Evolutionary conservation across 2,113 vertebrate genomes (phyloP).

Genomic region (Merops nubicus): DNA sequence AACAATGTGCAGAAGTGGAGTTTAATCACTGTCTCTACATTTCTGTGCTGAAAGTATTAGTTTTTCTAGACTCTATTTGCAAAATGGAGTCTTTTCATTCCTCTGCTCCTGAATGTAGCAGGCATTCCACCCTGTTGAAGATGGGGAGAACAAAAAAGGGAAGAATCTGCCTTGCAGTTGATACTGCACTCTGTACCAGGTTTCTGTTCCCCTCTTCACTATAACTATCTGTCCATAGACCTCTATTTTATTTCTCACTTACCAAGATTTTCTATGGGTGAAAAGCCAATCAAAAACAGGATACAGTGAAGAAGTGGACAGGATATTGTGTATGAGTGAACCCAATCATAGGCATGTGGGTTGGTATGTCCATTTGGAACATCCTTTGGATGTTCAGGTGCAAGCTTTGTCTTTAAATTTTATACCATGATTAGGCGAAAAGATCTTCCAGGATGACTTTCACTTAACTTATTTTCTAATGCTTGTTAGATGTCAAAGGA

Average conservation of each 20-base stretch:
- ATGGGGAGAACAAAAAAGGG: accelerated
- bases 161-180: neutral
- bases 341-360: neutral
- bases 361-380: neutral
- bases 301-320: neutral
- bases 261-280: too few relatives aligned
- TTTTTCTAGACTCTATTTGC: neutral
- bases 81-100: neutral
- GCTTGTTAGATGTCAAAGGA: neutral
- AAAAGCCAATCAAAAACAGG: neutral
- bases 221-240: neutral
- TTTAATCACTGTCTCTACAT: neutral
- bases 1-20: neutral
- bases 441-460: neutral
- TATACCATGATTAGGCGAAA: neutral
- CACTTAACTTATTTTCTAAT: neutral
- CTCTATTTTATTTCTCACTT: neutral
- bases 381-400: neutral
- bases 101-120: neutral
- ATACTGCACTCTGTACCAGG: neutral
- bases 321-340: accelerated
- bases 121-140: neutral
- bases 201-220: neutral
- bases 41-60: neutral
- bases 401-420: neutral